phyloP scores from a whole-genome alignment of 1,140 invertebrate species.

The Bicyclus anynana region DNA sequence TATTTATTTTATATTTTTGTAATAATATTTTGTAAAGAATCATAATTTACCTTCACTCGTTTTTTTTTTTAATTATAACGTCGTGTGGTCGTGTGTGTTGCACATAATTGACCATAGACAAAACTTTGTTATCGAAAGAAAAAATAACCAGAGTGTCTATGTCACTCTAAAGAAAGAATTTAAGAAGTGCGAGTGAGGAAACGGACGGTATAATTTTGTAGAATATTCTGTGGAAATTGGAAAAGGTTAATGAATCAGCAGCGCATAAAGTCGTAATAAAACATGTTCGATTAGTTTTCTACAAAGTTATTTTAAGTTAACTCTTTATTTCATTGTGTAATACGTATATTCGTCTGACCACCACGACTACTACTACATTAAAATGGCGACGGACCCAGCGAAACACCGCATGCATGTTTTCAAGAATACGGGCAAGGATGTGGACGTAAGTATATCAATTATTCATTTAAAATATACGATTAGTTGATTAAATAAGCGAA shows the following conservation, averaged over 20 bases:
- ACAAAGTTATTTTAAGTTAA: slow-evolving; percentile 58
- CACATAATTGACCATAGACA: slow-evolving; percentile 19
- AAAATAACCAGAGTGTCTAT: slow-evolving; percentile 30
- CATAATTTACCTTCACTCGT: no score
- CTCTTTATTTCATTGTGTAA: slow-evolving; percentile 68
- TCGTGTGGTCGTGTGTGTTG: background rate
- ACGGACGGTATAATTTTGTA: slow-evolving; percentile 63
- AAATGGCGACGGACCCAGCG: slow-evolving; percentile 88
- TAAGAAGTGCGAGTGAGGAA: slow-evolving; percentile 43
- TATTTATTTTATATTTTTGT: no score
- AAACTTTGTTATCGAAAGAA: slow-evolving; percentile 11
- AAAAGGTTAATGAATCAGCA: slow-evolving; percentile 66
- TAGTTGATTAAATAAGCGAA: background rate
- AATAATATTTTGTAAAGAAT: no score
- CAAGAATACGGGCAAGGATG: slow-evolving; percentile 98
- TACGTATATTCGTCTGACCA: slow-evolving; percentile 46
- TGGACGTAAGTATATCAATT: slow-evolving; percentile 87
- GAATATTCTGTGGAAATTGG: slow-evolving; percentile 58
- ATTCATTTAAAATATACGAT: background rate
- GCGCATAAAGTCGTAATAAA: slow-evolving; percentile 57
- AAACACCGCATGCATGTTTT: slow-evolving; percentile 93
- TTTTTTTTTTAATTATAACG: no score
- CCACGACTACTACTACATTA: slow-evolving; percentile 65
- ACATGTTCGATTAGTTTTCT: slow-evolving; percentile 68
- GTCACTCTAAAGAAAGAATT: slow-evolving; percentile 48